Conservation (phyloP, 2,888 invertebrate genomes). For the Cantharis rustica region DNA sequence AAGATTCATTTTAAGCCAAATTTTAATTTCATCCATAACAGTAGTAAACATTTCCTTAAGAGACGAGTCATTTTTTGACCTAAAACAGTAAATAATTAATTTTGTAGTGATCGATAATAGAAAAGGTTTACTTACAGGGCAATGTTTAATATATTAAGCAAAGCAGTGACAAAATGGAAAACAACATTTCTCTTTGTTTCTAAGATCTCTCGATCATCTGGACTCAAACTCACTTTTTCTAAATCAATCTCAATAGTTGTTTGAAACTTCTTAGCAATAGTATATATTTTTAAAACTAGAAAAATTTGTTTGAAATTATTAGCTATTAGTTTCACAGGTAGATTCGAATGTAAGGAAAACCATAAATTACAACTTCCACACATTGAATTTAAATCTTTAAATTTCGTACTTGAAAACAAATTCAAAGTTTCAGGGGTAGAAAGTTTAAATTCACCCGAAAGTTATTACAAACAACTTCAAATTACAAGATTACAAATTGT, state of each 20-base stretch:
- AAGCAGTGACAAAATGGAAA: not conserved
- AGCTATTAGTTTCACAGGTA: no score
- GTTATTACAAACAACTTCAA: no score
- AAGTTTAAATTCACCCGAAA: no score
- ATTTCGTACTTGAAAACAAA: no score
- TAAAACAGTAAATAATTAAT: not conserved
- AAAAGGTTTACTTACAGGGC: not conserved
- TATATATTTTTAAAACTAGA: not conserved
- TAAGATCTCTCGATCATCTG: not conserved
- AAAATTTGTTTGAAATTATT: not conserved
- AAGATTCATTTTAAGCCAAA: not conserved
- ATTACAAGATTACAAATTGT: no score
- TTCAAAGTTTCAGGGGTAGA: no score
- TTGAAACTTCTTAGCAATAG: no score
- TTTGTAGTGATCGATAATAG: not conserved
- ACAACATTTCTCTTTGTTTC: not conserved
- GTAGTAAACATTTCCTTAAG: not conserved
- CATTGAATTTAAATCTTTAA: no score
- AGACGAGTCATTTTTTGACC: not conserved
- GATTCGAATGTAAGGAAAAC: no score
- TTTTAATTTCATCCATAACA: not conserved
- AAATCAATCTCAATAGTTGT: not conserved
- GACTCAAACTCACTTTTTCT: not conserved
- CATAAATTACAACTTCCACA: no score
- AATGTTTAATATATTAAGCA: not conserved